Percentiles rank a stretch among this genome's conserved stretches.
These are phyloP conservation scores for Coecobrya sp. DNA, from an alignment of 2,888 invertebrate genomes.

Conservation along the genomic window DNA sequence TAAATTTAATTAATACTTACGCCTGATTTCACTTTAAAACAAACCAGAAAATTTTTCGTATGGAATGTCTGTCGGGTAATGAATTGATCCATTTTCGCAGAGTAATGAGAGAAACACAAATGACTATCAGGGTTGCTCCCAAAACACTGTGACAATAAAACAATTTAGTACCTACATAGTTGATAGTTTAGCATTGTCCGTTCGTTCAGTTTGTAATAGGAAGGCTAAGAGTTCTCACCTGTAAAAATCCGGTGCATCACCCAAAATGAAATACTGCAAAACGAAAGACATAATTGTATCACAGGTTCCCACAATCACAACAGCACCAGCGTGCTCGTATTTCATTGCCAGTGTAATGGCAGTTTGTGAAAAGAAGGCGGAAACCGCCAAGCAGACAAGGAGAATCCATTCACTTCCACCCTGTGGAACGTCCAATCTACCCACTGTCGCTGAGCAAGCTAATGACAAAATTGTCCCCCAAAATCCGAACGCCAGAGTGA, in stretches of 20 bases:
- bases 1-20: too few relatives aligned
- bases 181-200: too few relatives aligned
- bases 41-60: slow-evolving; percentile 63
- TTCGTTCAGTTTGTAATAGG: too few relatives aligned
- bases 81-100: slow-evolving; percentile 79
- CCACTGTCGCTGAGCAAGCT: slow-evolving; percentile 59
- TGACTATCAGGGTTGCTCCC: slow-evolving; percentile 67
- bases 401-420: slow-evolving; percentile 60
- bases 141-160: slow-evolving; percentile 64
- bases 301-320: slow-evolving; percentile 77
- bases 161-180: too few relatives aligned
- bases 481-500: slow-evolving; percentile 80
- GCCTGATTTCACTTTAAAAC: slow-evolving; percentile 68
- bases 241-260: slow-evolving; percentile 79
- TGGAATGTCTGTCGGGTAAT: slow-evolving; percentile 52
- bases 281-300: slow-evolving; percentile 82
- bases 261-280: slow-evolving; percentile 83
- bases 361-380: slow-evolving; percentile 77
- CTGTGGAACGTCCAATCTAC: slow-evolving; percentile 77
- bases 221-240: too few relatives aligned
- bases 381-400: slow-evolving; percentile 53
- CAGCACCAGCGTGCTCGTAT: slow-evolving; percentile 82
- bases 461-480: slow-evolving; percentile 74
- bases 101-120: slow-evolving; percentile 64
- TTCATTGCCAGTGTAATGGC: slow-evolving; percentile 81